Evolutionary conservation across 2,797 vertebrate species (phyloP).

Genomic region (Trachurus trachurus): DNA sequence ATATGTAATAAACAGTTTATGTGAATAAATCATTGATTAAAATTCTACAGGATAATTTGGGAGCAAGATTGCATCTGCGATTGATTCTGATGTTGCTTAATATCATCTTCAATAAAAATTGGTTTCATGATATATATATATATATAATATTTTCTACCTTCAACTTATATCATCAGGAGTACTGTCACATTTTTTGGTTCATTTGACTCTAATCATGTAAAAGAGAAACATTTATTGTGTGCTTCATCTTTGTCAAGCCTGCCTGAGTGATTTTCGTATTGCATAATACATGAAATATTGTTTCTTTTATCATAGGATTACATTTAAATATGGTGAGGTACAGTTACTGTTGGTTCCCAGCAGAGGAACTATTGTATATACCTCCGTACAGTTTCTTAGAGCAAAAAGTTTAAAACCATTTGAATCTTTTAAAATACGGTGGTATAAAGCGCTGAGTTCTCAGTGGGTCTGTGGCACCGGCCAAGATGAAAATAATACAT

Average conservation of each 20-base stretch:
- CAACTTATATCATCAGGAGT: too few relatives aligned
- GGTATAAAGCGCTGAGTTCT: constrained; percentile 57
- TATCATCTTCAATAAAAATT: background rate
- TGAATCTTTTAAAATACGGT: constrained; percentile 69
- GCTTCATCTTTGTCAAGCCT: background rate
- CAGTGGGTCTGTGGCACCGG: constrained; percentile 67
- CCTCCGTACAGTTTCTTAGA: constrained; percentile 32
- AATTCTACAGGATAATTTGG: background rate
- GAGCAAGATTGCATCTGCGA: background rate
- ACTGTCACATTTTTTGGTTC: background rate
- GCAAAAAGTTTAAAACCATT: constrained; percentile 61
- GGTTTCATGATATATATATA: background rate
- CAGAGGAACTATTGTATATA: constrained; percentile 38
- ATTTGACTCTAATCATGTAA: background rate
- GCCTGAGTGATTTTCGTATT: background rate
- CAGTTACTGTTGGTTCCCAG: background rate
- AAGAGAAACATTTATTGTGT: background rate
- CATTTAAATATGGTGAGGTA: constrained; percentile 7
- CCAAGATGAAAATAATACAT: constrained; percentile 83
- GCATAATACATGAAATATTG: constrained; percentile 5
- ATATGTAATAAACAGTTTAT: background rate
- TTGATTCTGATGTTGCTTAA: background rate
- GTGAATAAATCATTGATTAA: background rate
- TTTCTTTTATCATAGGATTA: constrained; percentile 1
- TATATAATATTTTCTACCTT: too few relatives aligned